Evolutionary conservation across 2,797 vertebrate genomes (phyloP).

Genomic region (Ambastaia sidthimunki): DNA sequence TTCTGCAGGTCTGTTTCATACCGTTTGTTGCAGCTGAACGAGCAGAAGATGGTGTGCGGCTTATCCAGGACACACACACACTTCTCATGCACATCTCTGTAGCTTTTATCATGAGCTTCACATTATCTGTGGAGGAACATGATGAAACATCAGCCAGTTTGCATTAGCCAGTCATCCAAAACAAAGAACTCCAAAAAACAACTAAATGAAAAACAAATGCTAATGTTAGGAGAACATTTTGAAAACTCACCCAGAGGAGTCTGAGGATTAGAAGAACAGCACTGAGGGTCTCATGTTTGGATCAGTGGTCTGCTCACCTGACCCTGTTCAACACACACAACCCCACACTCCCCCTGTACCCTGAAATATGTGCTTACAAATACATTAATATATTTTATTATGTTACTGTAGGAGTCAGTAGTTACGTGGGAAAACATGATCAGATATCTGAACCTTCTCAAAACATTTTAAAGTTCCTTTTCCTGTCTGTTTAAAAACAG

Average conservation of each 20-base stretch:
- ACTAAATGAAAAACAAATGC: too few species aligned
- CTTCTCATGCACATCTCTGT: slow-evolving; percentile 45
- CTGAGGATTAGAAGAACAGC: slow-evolving; percentile 59
- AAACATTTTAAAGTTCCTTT: neutral
- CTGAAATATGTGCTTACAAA: too few species aligned
- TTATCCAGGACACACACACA: slow-evolving; percentile 76
- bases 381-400: too few species aligned
- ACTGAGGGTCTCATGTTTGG: slow-evolving; percentile 63
- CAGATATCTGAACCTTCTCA: neutral
- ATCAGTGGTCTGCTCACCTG: neutral
- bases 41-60: slow-evolving; percentile 73
- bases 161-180: slow-evolving; percentile 1
- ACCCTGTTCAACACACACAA: neutral
- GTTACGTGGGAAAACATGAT: neutral
- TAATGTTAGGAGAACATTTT: too few species aligned
- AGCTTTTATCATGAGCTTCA: slow-evolving; percentile 73
- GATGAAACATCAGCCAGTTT: neutral
- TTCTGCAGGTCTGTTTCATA: neutral
- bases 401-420: neutral
- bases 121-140: slow-evolving; percentile 69
- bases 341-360: too few species aligned
- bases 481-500: neutral
- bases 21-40: slow-evolving; percentile 58
- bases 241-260: slow-evolving; percentile 65
- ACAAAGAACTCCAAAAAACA: slow-evolving; percentile 68